These are phyloP conservation scores for Neosilurus mollespiculum DNA, from an alignment of 2,797 vertebrate genomes.

Conservation along the genomic window DNA sequence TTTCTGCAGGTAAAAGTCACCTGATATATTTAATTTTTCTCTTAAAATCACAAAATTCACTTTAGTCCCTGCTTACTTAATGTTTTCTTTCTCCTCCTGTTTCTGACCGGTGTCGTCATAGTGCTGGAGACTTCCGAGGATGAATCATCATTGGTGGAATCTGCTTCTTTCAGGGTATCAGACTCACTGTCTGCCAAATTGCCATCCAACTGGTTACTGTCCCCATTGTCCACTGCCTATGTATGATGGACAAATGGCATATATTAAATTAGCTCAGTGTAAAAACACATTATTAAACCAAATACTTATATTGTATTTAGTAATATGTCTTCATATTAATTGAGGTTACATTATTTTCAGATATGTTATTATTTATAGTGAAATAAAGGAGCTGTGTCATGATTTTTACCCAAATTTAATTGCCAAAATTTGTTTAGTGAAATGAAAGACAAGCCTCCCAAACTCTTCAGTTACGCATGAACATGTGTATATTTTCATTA, in stretches of 20 bases:
- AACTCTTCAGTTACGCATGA: too few relatives aligned
- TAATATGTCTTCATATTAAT: background rate
- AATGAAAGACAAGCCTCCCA: too few relatives aligned
- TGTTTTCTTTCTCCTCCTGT: conserved; percentile 38
- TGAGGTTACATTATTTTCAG: background rate
- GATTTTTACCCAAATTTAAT: too few relatives aligned
- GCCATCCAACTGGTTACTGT: conserved; percentile 40
- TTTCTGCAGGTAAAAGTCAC: background rate
- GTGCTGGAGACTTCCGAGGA: conserved; percentile 42
- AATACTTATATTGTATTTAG: background rate
- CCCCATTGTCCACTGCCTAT: conserved; percentile 64
- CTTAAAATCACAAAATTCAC: background rate
- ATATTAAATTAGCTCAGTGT: background rate
- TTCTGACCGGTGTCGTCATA: background rate
- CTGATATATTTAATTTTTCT: background rate
- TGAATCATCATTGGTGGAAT: conserved; percentile 44
- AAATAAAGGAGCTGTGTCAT: too few relatives aligned
- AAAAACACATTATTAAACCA: background rate
- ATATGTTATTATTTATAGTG: background rate
- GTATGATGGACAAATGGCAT: background rate
- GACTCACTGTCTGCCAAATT: conserved; percentile 57
- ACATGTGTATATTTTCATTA: too few relatives aligned
- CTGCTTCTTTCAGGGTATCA: conserved; percentile 37
- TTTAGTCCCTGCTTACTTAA: conserved; percentile 15
- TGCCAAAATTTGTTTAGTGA: too few relatives aligned